These are phyloP conservation scores for Ylistrum balloti DNA, from an alignment of 1,140 invertebrate genomes.

Conservation along the genomic window DNA sequence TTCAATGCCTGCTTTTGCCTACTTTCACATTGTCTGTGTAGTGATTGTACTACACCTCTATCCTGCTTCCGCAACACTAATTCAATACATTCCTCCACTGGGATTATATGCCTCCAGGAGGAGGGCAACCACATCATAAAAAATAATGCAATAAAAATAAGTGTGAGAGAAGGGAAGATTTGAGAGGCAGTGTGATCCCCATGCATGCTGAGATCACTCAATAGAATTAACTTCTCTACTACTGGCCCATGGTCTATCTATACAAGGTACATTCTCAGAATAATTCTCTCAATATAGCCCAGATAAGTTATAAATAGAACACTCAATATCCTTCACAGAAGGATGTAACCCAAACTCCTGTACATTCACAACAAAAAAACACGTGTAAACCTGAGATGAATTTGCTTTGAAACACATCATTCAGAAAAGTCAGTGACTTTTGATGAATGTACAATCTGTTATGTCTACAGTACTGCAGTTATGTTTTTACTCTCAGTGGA, in stretches of 20 bases:
- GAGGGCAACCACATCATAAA: background rate
- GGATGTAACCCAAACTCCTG: conserved; percentile 6
- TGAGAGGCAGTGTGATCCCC: background rate
- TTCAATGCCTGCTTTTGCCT: background rate
- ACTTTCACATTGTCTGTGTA: background rate
- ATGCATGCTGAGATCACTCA: conserved; percentile 15
- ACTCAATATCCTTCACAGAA: conserved; percentile 25
- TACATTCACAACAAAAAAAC: background rate
- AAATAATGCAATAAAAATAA: conserved; percentile 25
- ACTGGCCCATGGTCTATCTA: conserved; percentile 12
- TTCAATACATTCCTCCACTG: conserved; percentile 21
- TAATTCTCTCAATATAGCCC: conserved; percentile 21
- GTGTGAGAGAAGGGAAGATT: conserved; percentile 26
- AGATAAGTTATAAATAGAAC: conserved; percentile 30
- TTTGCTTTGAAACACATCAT: conserved; percentile 21
- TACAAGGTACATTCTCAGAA: conserved; percentile 25
- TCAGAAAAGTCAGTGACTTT: background rate
- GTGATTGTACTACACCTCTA: background rate
- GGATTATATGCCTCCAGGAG: conserved; percentile 1
- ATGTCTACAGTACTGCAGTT: background rate
- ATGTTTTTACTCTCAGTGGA: background rate
- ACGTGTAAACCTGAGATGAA: conserved; percentile 16
- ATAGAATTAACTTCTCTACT: background rate
- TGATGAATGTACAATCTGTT: background rate
- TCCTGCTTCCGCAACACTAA: background rate